Base-by-base conservation (phyloP, 2,888 invertebrate genomes). In the Eupeodes luniger region DNA sequence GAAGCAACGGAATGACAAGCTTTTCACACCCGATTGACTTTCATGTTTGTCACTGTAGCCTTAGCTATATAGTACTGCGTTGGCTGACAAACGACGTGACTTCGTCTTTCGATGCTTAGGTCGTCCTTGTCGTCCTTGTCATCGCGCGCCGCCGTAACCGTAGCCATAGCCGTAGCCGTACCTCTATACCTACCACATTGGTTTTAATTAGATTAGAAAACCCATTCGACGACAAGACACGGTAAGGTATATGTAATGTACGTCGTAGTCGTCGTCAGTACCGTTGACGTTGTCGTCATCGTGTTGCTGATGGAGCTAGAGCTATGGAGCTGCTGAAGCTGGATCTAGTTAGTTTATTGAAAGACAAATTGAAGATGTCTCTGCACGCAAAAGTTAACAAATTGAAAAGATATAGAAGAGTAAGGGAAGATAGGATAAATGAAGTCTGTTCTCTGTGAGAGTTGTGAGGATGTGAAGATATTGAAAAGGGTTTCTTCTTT, bases 291-390 rank as follows among this genome's bases (percentile, higher is more conserved):
- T 36, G 9, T 62, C 40, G 16, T n/a, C 14, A 14, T 59, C 5
- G 34, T 34, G 47, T 51, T 5, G 51, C 51, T 51, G 14, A 51
- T 51, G 51, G 51, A 51, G 14, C 14, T 51, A 5, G 51, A 51
- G 51, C 55, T 19, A 27, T 27, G 19, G 6, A 40, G 40, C 40
- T 12, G 47, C 44, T 44, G 55, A 16, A 70, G 61, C 80, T 81
- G 85, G 74, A 82, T 82, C 86, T 87, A 87, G 83, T 87, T 83
- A 87, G 83, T 87, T 80, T 83, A 87, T 87, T 87, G 83, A 84
- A 87, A 87, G 87, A 87, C 87, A 87, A 87, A 87, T 87, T 87
- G 87, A 87, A 83, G 80, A 87, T 77, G 83, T 87, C 87, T 87
- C 57, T 87, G 87, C 80, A 87, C 87, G 87, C 83, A 87, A 87